Percentiles rank a stretch among this genome's conserved stretches.
Evolutionary conservation across 2,888 invertebrate species (phyloP).

Genomic region (Melikaiella ostensackeni): DNA sequence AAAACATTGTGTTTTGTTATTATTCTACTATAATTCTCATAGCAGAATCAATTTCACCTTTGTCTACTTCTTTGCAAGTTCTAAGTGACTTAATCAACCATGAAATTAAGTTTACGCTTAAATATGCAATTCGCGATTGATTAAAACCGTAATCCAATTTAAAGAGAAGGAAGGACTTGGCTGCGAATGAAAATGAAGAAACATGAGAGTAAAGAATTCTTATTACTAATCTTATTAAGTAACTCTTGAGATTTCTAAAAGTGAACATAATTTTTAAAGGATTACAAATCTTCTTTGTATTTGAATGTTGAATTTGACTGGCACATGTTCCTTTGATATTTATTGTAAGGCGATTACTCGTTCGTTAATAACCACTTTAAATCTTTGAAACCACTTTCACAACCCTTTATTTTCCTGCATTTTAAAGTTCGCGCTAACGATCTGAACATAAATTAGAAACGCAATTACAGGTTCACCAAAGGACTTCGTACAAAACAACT

Average conservation of each 20-base stretch:
- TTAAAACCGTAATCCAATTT: background rate
- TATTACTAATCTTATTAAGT: background rate
- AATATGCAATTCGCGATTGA: slow-evolving; percentile 5
- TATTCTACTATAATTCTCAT: background rate
- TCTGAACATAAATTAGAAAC: slow-evolving; percentile 27
- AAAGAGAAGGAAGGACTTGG: background rate
- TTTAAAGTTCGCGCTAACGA: slow-evolving; percentile 11
- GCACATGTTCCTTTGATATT: background rate
- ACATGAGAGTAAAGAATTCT: background rate
- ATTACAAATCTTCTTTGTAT: background rate
- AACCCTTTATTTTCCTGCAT: slow-evolving; percentile 13
- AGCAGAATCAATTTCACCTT: background rate
- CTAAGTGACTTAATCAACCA: background rate
- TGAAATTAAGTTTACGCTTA: slow-evolving; percentile 7
- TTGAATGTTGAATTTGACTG: background rate
- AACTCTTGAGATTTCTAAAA: background rate
- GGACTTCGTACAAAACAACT: slow-evolving; percentile 2
- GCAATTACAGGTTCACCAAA: slow-evolving; percentile 17
- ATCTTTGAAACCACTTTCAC: slow-evolving; percentile 6
- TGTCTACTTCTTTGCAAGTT: background rate
- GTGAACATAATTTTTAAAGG: background rate
- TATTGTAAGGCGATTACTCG: background rate
- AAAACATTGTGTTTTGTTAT: slow-evolving; percentile 6
- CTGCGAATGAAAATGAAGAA: background rate
- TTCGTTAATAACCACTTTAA: slow-evolving; percentile 11